Base-by-base conservation (phyloP, 2,113 vertebrate species). In the Panurus biarmicus region DNA sequence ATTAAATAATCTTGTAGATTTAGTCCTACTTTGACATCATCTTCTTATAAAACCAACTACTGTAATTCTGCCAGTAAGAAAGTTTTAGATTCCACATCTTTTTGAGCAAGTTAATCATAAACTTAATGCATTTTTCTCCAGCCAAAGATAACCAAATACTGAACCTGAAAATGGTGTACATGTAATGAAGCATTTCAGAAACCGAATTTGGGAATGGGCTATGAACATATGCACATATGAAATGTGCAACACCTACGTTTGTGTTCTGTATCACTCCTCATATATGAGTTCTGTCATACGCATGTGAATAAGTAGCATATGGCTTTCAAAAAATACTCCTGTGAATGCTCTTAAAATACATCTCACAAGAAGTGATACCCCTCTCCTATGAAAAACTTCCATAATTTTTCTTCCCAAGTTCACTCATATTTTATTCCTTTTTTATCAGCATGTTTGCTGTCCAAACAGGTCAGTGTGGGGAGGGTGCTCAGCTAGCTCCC, bases 161-260 rank as follows among this genome's bases (percentile, higher is more conserved):
- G 35, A 94, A 95, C 81, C 58, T 83, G 81, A 50, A 95, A 95
- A 94, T 47, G 62, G 26, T 19, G 8, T 69, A 51, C 45, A 15
- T 91, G 64, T 77, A 87, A 66, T 51, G 71, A 94, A 91, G 60
- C 62, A 69, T 70, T 93, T 93, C 82, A 95, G 90, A 73, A 79
- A 48, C n/a, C 12, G 38, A 89, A 85, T 56, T 93, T 4, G 15
- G 64, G 91, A 94, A 74, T 51, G 80, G 36, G 35, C 60, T 90
- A 74, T 0, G 54, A 95, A 83, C 95, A 96, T 96, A 95, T 95
- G 95, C 75, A 96, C 64, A 87, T 95, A 51, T 33, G 6, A 95
- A 95, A 97, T 94, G 85, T 96, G 90, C 90, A 95, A 95, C 93
- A 95, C 95, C 95, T 89, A 96, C 90, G 48, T 93, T 87, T 97